Evolutionary conservation across 2,888 invertebrate species (phyloP).

Genomic region (Vandiemenella viatica): DNA sequence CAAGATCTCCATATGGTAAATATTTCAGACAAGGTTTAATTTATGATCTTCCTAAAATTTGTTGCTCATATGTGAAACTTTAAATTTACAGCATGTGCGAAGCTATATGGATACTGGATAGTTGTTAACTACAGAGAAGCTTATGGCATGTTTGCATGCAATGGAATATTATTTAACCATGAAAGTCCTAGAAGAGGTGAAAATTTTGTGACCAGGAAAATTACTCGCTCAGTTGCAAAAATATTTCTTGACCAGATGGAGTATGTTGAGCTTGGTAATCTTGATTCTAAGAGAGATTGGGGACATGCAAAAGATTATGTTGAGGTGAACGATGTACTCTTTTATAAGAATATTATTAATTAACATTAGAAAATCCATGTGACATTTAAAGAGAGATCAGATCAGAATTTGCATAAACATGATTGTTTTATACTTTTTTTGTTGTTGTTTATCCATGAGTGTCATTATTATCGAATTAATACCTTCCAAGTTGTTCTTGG

Average conservation of each 20-base stretch:
- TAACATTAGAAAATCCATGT: no score
- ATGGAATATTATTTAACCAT: slow-evolving; percentile 92
- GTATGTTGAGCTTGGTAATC: slow-evolving; percentile 76
- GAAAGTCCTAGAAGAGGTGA: slow-evolving; percentile 92
- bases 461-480: no score
- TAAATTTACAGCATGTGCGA: slow-evolving; percentile 64
- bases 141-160: slow-evolving; percentile 88
- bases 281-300: slow-evolving; percentile 96
- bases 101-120: slow-evolving; percentile 92
- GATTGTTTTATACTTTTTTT: no score
- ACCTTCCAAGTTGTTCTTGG: no score
- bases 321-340: slow-evolving; percentile 49
- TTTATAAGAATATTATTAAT: no score
- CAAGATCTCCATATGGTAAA: slow-evolving; percentile 85
- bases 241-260: slow-evolving; percentile 78
- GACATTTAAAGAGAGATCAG: no score
- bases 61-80: no score
- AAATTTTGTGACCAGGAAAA: slow-evolving; percentile 96
- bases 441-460: neutral
- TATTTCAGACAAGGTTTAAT: neutral
- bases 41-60: neutral
- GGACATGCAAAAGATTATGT: slow-evolving; percentile 94
- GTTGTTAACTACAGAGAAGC: slow-evolving; percentile 91
- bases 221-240: slow-evolving; percentile 94
- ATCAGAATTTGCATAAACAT: no score